Conservation (phyloP, 2,113 vertebrate genomes). For the Callithrix jacchus region DNA sequence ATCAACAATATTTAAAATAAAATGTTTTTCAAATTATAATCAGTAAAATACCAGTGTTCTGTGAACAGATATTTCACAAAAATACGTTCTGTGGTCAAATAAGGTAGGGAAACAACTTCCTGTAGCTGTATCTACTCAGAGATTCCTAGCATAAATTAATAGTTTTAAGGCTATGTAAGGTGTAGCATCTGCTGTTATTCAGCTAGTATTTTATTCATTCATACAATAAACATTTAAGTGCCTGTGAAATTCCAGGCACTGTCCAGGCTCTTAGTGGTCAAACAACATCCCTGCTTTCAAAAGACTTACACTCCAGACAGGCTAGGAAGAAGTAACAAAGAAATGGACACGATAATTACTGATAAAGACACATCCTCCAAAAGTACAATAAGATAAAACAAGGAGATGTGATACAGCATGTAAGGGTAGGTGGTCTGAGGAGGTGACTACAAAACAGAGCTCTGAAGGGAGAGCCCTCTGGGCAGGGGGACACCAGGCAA, state of each 20-base stretch:
- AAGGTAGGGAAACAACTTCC: not conserved
- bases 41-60: not conserved
- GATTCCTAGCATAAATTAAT: not conserved
- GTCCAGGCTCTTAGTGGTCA: not conserved
- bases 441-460: not conserved
- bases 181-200: not conserved
- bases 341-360: not conserved
- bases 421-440: not conserved
- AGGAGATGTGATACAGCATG: not conserved
- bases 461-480: not conserved
- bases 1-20: not conserved
- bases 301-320: not conserved
- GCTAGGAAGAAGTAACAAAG: not conserved
- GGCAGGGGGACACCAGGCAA: not conserved
- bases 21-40: not conserved
- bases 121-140: not conserved
- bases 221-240: not conserved
- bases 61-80: not conserved
- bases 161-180: not conserved
- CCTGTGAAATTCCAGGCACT: not conserved
- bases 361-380: not conserved
- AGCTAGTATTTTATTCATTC: not conserved
- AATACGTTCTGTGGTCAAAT: not conserved
- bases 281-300: not conserved
- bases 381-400: not conserved